phyloP scores from a whole-genome alignment of 1,140 invertebrate genomes.

The Diachasmimorpha longicaudata region DNA sequence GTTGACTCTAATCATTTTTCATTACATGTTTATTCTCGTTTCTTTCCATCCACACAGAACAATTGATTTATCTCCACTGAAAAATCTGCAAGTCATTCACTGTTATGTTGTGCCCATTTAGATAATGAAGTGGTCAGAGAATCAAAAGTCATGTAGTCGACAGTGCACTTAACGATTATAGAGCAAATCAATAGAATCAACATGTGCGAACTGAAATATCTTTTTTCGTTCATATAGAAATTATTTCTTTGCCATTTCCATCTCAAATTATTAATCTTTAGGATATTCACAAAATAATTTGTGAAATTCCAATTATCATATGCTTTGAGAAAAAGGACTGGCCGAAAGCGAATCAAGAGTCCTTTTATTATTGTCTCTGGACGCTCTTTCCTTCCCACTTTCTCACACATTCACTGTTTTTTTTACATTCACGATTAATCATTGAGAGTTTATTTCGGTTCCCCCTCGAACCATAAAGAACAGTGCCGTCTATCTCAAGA shows the following conservation, averaged over 20 bases:
- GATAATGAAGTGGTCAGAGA: background rate
- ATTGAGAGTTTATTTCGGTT: background rate
- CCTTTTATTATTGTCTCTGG: no score
- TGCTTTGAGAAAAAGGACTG: no score
- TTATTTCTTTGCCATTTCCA: no score
- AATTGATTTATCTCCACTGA: background rate
- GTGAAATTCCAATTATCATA: no score
- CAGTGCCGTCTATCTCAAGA: background rate
- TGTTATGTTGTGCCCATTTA: background rate
- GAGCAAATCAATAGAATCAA: background rate
- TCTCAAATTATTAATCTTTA: no score
- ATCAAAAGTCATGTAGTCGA: background rate
- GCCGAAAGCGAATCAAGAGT: no score
- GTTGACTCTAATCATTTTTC: constrained; percentile 2
- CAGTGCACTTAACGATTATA: background rate
- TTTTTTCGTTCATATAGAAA: no score
- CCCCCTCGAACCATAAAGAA: background rate
- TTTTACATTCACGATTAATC: background rate
- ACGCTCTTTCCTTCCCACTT: no score
- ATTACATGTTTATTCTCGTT: background rate
- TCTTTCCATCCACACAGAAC: background rate
- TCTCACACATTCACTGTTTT: no score
- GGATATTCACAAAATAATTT: no score
- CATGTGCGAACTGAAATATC: no score
- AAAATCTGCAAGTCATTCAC: background rate